Base-by-base conservation (phyloP, 92 coral and sea anemone genomes). In the Paramuricea clavata region DNA sequence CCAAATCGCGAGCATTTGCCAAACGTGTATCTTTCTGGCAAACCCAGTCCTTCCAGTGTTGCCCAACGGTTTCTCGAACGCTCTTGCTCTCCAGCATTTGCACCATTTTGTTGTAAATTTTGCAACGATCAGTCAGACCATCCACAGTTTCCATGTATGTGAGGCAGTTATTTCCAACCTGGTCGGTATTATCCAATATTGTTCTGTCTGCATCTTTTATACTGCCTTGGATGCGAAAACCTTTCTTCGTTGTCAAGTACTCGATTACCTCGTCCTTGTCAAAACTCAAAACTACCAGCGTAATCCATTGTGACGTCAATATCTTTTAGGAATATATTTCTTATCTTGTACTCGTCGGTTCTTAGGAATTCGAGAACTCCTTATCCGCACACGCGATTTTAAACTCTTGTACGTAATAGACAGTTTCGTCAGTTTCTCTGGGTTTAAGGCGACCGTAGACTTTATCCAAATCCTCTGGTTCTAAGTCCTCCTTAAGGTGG, bases 221-320 rank as follows among this genome's bases (percentile, higher is more conserved):
- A n/a, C n/a, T n/a, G n/a, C n/a, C n/a, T n/a, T 82, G 79, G n/a
- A 82, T 69, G 49, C 81, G 42, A 32, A 41, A 67, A 35, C 61
- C 49, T 39, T 35, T 49, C 79, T 82, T 67, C 16, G 21, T 67
- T 13, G 19, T 42, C 86, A 82, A 28, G 39, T 33, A 32, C 61
- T 57, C 32, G 30, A 82, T 64, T 35, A 68, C 78, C 31, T 64
- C 77, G 75, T 81, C 86, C 60, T 82, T 83, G 69, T 72, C 88
- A 83, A 72, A 83, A 35, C 88, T 83, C 49, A n/a, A n/a, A n/a
- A n/a, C n/a, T n/a, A n/a, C 87, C 87, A 39, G 57, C 54, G 49
- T 83, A 83, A 69, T 83, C 87, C 65, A 83, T 49, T 1, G 88
- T 83, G n/a, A n/a, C n/a, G n/a, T n/a, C n/a, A n/a, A n/a, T n/a